These are phyloP conservation scores for Mylabris sibirica DNA, from an alignment of 2,888 invertebrate species.

Conservation along the genomic window DNA sequence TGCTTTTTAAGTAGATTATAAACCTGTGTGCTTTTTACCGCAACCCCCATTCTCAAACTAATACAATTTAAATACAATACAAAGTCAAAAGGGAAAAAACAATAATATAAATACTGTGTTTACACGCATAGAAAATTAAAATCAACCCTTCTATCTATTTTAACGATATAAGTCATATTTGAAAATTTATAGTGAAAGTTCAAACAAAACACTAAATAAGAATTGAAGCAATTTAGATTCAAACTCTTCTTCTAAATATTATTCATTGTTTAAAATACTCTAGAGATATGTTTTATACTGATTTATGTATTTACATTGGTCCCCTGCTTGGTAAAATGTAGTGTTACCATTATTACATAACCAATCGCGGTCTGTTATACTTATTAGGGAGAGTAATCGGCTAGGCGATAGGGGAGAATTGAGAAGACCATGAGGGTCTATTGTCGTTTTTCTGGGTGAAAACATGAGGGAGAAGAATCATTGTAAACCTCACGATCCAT, in stretches of 20 bases:
- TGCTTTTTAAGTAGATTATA: conserved; percentile 1
- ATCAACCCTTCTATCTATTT: neutral
- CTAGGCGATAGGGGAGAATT: conserved; percentile 44
- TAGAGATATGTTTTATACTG: conserved; percentile 40
- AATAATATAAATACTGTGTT: neutral
- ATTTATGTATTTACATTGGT: conserved; percentile 51
- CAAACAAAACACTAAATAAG: conserved; percentile 42
- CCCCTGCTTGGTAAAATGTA: conserved; percentile 29
- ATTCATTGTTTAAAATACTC: conserved; percentile 46
- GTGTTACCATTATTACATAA: conserved; percentile 30
- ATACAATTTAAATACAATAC: conserved; percentile 8
- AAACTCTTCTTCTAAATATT: conserved; percentile 19
- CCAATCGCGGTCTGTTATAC: conserved; percentile 38
- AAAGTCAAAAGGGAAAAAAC: neutral
- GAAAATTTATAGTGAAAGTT: conserved; percentile 43
- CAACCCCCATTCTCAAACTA: neutral
- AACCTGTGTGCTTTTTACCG: neutral
- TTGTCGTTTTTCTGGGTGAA: conserved; percentile 32
- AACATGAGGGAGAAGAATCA: neutral
- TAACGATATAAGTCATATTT: neutral
- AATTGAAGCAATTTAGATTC: conserved; percentile 29
- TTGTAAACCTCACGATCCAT: neutral
- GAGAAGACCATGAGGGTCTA: conserved; percentile 48
- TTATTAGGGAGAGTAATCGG: conserved; percentile 45
- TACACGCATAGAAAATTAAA: conserved; percentile 1